Conservation (phyloP, 2,797 vertebrate species). For the Uromys caudimaculatus region DNA sequence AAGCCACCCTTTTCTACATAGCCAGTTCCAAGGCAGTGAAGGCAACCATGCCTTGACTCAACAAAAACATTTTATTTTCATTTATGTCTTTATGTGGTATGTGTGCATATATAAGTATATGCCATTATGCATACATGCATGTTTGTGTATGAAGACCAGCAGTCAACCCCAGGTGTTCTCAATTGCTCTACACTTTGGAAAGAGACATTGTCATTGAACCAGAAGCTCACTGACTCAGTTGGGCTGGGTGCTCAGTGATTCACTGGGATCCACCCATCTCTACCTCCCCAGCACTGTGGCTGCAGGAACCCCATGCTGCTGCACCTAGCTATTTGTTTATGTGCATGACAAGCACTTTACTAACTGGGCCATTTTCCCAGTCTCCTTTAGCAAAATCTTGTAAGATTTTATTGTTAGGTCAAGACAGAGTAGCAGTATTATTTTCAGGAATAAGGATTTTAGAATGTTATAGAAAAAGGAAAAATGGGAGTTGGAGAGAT, state of each 20-base stretch:
- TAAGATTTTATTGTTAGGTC: background rate
- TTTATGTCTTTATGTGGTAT: background rate
- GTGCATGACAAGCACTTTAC: background rate
- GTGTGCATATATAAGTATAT: background rate
- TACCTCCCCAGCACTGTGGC: background rate
- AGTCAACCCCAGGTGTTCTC: background rate
- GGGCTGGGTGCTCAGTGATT: background rate
- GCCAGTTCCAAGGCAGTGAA: background rate
- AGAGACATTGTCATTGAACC: background rate
- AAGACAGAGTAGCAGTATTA: slow-evolving; percentile 31
- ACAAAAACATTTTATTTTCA: background rate
- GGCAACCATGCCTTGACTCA: background rate
- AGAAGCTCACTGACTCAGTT: background rate
- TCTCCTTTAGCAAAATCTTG: background rate
- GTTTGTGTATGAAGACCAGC: background rate
- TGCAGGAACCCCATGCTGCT: background rate
- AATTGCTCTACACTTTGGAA: background rate
- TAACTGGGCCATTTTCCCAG: background rate
- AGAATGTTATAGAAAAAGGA: slow-evolving; percentile 1
- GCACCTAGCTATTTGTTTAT: background rate
- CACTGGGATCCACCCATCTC: background rate
- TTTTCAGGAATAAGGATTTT: slow-evolving; percentile 13
- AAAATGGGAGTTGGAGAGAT: background rate
- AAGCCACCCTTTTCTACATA: background rate
- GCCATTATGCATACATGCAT: background rate